Percentiles rank a stretch among this genome's conserved stretches.
phyloP scores from a whole-genome alignment of 2,113 vertebrate genomes.

The Eonycteris spelaea region DNA sequence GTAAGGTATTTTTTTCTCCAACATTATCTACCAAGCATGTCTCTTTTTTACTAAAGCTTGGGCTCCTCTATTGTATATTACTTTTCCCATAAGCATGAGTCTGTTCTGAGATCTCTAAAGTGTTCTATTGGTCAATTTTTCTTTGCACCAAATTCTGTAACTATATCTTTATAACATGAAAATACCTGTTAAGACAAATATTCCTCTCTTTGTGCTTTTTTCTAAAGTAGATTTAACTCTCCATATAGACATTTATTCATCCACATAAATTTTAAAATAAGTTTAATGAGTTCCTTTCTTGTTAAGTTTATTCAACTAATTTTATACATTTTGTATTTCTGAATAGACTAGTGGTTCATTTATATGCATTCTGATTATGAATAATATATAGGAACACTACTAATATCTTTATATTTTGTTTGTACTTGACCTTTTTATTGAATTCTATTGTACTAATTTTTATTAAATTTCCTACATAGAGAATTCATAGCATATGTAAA shows the following conservation, averaged over 20 bases:
- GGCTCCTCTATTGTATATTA: not conserved
- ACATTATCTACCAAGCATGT: not conserved
- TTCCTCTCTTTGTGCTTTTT: not conserved
- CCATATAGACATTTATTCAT: not conserved
- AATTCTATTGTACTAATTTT: not conserved
- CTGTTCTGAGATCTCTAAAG: not conserved
- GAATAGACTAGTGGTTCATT: not conserved
- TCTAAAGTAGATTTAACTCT: not conserved
- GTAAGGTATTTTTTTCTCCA: not conserved
- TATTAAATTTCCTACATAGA: not conserved
- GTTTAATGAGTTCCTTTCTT: not conserved
- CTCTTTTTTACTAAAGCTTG: not conserved
- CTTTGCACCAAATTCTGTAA: not conserved
- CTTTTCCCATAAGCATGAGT: not conserved
- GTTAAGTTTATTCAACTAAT: not conserved
- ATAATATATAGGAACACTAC: not conserved
- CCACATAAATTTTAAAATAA: conserved; percentile 17
- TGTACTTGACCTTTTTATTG: not conserved
- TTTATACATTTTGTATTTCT: not conserved
- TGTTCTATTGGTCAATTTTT: not conserved
- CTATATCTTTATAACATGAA: not conserved
- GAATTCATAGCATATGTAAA: not conserved
- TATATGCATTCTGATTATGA: not conserved
- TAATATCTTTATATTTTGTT: not conserved
- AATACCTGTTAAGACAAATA: not conserved